Evolutionary conservation across 2,113 vertebrate genomes (phyloP).

Genomic region (Perognathus longimembris): DNA sequence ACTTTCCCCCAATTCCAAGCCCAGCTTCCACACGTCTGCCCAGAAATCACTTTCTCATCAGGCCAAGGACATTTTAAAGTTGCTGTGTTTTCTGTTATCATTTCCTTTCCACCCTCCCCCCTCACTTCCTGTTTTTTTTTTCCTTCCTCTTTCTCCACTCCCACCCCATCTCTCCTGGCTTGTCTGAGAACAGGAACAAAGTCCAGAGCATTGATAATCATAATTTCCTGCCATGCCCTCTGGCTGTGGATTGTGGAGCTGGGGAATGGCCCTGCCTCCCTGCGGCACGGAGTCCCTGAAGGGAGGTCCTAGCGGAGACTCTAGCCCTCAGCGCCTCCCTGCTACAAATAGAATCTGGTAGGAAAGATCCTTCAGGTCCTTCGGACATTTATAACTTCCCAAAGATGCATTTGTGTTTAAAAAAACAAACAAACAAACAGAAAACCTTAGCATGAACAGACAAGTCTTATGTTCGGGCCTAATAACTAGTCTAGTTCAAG

Average conservation of each 20-base stretch:
- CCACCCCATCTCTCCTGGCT: conserved; percentile 46
- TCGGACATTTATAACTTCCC: background rate
- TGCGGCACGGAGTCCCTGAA: background rate
- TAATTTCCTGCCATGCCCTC: conserved; percentile 64
- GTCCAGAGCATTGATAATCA: conserved; percentile 43
- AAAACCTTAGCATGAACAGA: background rate
- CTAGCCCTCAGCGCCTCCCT: background rate
- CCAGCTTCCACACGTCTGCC: background rate
- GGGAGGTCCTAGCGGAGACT: background rate
- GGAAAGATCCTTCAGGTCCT: background rate
- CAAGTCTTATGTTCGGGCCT: background rate
- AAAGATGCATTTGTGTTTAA: background rate
- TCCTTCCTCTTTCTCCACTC: conserved; percentile 78
- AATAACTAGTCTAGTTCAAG: background rate
- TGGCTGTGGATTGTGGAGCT: background rate
- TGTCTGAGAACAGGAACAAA: conserved; percentile 72
- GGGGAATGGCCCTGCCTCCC: too few relatives aligned
- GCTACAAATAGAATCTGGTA: background rate
- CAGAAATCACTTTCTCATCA: conserved; percentile 64
- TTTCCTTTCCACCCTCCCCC: conserved; percentile 67
- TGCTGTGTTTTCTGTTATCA: conserved; percentile 74
- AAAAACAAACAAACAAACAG: too few relatives aligned
- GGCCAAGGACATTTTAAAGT: conserved; percentile 58
- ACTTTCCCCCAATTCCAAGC: conserved; percentile 16
- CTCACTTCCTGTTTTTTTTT: conserved; percentile 78